phyloP scores from a whole-genome alignment of 2,888 invertebrate species.

The Phortica magna region DNA sequence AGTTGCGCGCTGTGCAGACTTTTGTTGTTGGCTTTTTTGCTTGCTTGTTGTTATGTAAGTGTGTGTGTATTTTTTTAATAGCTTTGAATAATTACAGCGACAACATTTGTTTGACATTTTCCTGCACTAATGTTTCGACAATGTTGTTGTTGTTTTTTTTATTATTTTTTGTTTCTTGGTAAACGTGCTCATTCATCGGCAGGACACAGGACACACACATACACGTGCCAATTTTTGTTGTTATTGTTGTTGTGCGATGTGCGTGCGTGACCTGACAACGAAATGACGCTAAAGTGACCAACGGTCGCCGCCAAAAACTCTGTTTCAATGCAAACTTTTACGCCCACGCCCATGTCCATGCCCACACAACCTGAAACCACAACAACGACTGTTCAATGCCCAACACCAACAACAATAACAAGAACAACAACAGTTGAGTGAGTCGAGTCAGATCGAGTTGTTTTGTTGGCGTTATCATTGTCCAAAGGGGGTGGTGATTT shows the following conservation, averaged over 20 bases:
- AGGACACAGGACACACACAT: conserved; percentile 42
- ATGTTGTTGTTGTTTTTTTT: conserved; percentile 15
- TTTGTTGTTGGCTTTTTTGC: conserved; percentile 2
- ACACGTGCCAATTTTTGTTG: conserved; percentile 33
- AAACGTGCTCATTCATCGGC: not conserved
- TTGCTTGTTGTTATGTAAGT: too few species aligned
- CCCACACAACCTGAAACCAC: conserved; percentile 7
- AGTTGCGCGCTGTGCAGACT: too few species aligned
- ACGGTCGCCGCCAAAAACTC: conserved; percentile 43
- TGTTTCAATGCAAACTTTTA: conserved; percentile 5
- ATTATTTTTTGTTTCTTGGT: conserved; percentile 2
- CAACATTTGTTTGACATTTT: conserved; percentile 47
- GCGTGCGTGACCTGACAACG: conserved; percentile 69
- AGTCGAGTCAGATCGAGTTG: not conserved
- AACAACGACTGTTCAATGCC: not conserved
- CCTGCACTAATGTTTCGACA: conserved; percentile 30
- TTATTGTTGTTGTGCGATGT: conserved; percentile 29
- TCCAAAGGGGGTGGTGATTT: not conserved
- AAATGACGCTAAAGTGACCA: conserved; percentile 73
- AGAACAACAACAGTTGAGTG: conserved; percentile 23
- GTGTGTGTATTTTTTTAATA: conserved; percentile 58
- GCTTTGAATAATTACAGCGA: conserved; percentile 71
- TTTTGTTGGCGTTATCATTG: not conserved
- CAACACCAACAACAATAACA: conserved; percentile 24
- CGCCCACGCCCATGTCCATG: not conserved